A percentile compares a stretch with the other conserved stretches of the same genome.
phyloP scores from a whole-genome alignment of 1,140 invertebrate species.

The Penaeus chinensis region DNA sequence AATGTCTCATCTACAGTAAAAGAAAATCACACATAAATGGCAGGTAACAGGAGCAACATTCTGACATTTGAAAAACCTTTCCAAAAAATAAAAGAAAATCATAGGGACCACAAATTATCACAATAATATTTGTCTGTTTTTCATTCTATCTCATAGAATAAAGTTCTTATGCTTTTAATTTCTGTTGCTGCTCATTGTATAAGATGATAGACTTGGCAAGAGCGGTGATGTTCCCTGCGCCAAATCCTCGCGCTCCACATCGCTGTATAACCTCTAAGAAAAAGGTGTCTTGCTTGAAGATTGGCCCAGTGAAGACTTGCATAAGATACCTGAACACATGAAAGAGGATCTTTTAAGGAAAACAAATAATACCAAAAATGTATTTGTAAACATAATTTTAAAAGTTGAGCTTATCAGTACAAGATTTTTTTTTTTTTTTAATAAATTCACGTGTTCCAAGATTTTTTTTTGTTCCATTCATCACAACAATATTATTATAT shows the following conservation, averaged over 20 bases:
- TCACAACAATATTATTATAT: not conserved
- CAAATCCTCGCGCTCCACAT: slow-evolving; percentile 71
- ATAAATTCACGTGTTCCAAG: no score
- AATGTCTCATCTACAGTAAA: no score
- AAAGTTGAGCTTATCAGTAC: not conserved
- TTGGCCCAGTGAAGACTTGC: slow-evolving; percentile 72
- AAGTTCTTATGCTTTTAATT: not conserved
- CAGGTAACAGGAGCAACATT: no score
- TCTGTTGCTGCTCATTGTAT: slow-evolving; percentile 47
- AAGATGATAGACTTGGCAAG: slow-evolving; percentile 67
- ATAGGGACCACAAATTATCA: no score
- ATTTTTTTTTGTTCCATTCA: not conserved
- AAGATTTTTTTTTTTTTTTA: no score
- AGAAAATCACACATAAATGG: no score
- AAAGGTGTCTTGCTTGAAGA: slow-evolving; percentile 71
- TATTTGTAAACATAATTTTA: not conserved
- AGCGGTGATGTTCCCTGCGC: slow-evolving; percentile 72
- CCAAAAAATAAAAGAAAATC: no score
- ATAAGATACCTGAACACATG: slow-evolving; percentile 69
- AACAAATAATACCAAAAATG: no score
- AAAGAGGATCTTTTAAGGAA: not conserved
- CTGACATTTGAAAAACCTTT: no score
- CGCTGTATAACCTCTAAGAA: slow-evolving; percentile 73
- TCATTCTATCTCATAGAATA: no score
- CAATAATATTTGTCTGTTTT: not conserved